phyloP scores from a whole-genome alignment of 2,797 vertebrate genomes.

The Danio kyathit region DNA sequence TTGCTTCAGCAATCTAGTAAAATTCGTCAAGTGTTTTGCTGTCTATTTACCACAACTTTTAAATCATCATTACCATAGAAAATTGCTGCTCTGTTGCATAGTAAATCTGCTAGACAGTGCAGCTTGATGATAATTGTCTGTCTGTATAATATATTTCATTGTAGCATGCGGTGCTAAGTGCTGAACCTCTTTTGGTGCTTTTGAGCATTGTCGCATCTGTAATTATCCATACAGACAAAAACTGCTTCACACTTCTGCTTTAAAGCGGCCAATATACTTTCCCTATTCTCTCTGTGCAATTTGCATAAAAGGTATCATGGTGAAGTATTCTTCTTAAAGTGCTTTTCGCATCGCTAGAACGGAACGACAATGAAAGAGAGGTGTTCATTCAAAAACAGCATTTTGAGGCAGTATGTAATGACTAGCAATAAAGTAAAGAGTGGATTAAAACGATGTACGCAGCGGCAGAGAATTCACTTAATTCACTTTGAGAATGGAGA shows the following conservation, averaged over 20 bases:
- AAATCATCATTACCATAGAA: constrained; percentile 10
- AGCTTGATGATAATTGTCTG: constrained; percentile 36
- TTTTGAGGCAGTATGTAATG: constrained; percentile 24
- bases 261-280: constrained; percentile 70
- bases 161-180: constrained; percentile 46
- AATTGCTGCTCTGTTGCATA: not conserved
- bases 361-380: constrained; percentile 34
- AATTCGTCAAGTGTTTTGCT: not conserved
- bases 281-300: constrained; percentile 70
- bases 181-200: constrained; percentile 30
- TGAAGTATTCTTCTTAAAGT: constrained; percentile 65
- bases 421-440: constrained; percentile 27
- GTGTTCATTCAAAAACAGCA: constrained; percentile 35
- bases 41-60: not conserved
- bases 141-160: constrained; percentile 44
- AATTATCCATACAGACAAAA: constrained; percentile 56
- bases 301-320: constrained; percentile 67
- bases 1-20: not conserved
- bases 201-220: constrained; percentile 56
- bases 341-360: constrained; percentile 53
- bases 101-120: constrained; percentile 9
- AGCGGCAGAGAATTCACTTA: not conserved
- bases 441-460: constrained; percentile 7
- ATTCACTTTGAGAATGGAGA: not conserved
- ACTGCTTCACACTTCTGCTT: constrained; percentile 66